A percentile compares a stretch with the other conserved stretches of the same genome.
Evolutionary conservation across 2,888 invertebrate species (phyloP).

Genomic region (Cryptocheilus praepositus): DNA sequence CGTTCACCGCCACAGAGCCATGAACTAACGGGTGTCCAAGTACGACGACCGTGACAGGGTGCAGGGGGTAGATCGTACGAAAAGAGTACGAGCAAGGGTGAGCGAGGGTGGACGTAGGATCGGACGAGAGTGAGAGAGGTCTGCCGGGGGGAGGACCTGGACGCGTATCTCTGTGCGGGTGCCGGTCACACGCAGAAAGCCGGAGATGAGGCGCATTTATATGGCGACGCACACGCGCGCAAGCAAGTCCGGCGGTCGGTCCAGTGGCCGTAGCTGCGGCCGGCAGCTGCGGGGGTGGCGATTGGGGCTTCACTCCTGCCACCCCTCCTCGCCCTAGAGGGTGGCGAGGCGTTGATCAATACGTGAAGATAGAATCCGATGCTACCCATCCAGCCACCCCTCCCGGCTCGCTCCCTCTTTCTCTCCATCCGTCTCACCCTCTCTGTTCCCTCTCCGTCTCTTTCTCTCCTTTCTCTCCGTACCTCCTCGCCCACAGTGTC

Average conservation of each 20-base stretch:
- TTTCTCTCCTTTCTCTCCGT: conserved; percentile 26
- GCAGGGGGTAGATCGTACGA: conserved; percentile 17
- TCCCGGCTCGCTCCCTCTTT: conserved; percentile 39
- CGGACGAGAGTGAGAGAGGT: conserved; percentile 27
- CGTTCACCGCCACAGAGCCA: conserved; percentile 14
- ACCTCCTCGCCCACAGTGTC: conserved; percentile 16
- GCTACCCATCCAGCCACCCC: conserved; percentile 68
- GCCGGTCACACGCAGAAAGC: conserved; percentile 41
- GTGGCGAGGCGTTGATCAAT: conserved; percentile 75
- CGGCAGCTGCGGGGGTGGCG: conserved; percentile 70
- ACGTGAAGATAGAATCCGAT: conserved; percentile 75
- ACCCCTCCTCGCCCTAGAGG: conserved; percentile 41
- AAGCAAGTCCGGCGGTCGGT: conserved; percentile 71
- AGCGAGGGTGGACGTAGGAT: no score
- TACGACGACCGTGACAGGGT: conserved; percentile 19
- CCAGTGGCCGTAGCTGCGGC: conserved; percentile 73
- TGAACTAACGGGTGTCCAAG: conserved; percentile 32
- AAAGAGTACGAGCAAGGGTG: conserved; percentile 20
- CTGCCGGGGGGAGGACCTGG: conserved; percentile 31
- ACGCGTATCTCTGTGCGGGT: conserved; percentile 35
- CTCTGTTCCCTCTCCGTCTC: conserved; percentile 35
- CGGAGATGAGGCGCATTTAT: conserved; percentile 62
- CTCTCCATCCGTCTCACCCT: conserved; percentile 35
- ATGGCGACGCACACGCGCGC: conserved; percentile 63
- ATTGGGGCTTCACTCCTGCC: conserved; percentile 60